phyloP scores from a whole-genome alignment of 1,140 invertebrate genomes.

The Aphaenogaster rudis region DNA sequence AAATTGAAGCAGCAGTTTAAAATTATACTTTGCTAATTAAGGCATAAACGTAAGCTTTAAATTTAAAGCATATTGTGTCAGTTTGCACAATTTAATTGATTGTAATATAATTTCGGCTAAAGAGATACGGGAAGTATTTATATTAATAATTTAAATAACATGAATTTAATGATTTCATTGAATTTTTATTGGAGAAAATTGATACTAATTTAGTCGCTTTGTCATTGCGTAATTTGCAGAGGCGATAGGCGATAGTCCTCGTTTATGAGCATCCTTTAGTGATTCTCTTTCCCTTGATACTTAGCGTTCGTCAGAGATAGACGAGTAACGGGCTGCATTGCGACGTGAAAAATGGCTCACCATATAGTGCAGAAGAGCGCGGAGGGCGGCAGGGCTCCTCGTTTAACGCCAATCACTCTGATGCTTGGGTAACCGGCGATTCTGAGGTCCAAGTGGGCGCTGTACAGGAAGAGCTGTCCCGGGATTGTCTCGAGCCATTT shows the following conservation, averaged over 20 bases:
- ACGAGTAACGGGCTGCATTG: slow-evolving; percentile 4
- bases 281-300: slow-evolving; percentile 4
- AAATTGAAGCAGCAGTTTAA: not conserved
- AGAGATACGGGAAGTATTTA: not conserved
- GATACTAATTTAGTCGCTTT: slow-evolving; percentile 7
- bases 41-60: not conserved
- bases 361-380: slow-evolving; percentile 84
- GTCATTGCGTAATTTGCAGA: not conserved
- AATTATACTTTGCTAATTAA: not conserved
- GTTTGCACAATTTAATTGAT: not conserved
- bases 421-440: slow-evolving; percentile 82
- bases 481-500: slow-evolving; percentile 84
- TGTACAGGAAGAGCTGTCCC: slow-evolving; percentile 83
- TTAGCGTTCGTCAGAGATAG: slow-evolving; percentile 41
- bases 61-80: not conserved
- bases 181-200: not conserved
- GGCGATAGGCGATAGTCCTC: not conserved
- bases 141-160: not conserved
- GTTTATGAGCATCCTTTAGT: slow-evolving; percentile 36
- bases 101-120: not conserved
- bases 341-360: slow-evolving; percentile 75
- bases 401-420: slow-evolving; percentile 85
- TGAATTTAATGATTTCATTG: slow-evolving; percentile 13
- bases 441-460: slow-evolving; percentile 83
- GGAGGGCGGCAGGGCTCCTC: slow-evolving; percentile 79